Conservation (phyloP, 2,888 invertebrate species). For the Synanthedon andrenaeformis region DNA sequence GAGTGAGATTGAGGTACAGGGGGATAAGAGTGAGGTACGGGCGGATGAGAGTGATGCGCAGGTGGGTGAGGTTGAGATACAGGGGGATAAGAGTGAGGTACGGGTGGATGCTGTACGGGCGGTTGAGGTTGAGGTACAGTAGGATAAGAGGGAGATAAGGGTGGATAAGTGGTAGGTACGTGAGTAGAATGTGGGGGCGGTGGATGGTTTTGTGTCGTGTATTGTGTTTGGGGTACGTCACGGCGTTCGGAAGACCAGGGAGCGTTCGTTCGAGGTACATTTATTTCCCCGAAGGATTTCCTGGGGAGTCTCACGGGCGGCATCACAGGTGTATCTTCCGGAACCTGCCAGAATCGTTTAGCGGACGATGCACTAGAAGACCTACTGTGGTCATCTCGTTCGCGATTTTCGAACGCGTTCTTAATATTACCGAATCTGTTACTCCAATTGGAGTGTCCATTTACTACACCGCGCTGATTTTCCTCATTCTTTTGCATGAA, state of each 20-base stretch:
- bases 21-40: conserved; percentile 1
- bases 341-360: conserved; percentile 72
- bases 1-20: neutral
- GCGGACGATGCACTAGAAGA: conserved; percentile 64
- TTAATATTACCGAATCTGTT: conserved; percentile 87
- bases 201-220: conserved; percentile 4
- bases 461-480: conserved; percentile 15
- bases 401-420: conserved; percentile 79
- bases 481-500: conserved; percentile 80
- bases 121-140: neutral
- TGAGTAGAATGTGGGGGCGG: conserved; percentile 2
- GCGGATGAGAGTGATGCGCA: conserved; percentile 4
- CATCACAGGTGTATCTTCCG: conserved; percentile 64
- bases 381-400: conserved; percentile 39
- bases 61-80: conserved; percentile 11
- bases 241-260: conserved; percentile 48
- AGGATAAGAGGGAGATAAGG: neutral
- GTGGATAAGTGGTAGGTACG: conserved; percentile 5
- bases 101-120: neutral
- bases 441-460: conserved; percentile 77
- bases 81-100: neutral
- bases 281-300: conserved; percentile 31
- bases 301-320: conserved; percentile 25
- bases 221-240: conserved; percentile 24
- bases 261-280: conserved; percentile 32